These are phyloP conservation scores for Himalopsyche kuldschensis DNA, from an alignment of 2,888 invertebrate genomes.

Conservation along the genomic window DNA sequence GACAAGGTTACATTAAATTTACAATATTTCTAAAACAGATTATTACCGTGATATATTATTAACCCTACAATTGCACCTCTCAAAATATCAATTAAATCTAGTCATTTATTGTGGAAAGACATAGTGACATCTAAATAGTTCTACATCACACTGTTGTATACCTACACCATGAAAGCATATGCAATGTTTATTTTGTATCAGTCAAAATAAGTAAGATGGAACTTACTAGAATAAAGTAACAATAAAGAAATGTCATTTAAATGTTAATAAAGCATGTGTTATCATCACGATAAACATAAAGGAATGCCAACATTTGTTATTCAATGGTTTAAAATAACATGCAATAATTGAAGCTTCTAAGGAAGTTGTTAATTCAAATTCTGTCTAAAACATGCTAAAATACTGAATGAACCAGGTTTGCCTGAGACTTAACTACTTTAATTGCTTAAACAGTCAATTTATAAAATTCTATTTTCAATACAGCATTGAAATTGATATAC, in stretches of 20 bases:
- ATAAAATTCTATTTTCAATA: too few relatives aligned
- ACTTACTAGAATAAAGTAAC: neutral
- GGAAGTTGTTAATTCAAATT: too few relatives aligned
- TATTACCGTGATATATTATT: neutral
- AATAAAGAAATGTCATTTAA: neutral
- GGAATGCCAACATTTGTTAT: neutral
- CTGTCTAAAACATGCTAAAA: too few relatives aligned
- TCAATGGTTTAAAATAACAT: neutral
- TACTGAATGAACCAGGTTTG: too few relatives aligned
- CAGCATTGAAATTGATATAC: too few relatives aligned
- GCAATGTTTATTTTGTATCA: neutral
- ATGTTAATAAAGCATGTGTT: neutral
- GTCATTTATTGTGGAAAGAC: neutral
- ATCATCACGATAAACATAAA: neutral
- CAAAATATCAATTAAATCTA: neutral
- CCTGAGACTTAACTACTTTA: too few relatives aligned
- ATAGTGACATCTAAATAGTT: neutral
- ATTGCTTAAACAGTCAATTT: too few relatives aligned
- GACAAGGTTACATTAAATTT: neutral
- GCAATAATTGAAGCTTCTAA: neutral
- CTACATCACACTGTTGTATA: neutral
- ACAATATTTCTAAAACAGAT: neutral
- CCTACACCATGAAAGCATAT: neutral
- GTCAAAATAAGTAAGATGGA: neutral
- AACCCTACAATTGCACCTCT: neutral